These are phyloP conservation scores for Tipula unca DNA, from an alignment of 2,888 invertebrate species.

Conservation along the genomic window DNA sequence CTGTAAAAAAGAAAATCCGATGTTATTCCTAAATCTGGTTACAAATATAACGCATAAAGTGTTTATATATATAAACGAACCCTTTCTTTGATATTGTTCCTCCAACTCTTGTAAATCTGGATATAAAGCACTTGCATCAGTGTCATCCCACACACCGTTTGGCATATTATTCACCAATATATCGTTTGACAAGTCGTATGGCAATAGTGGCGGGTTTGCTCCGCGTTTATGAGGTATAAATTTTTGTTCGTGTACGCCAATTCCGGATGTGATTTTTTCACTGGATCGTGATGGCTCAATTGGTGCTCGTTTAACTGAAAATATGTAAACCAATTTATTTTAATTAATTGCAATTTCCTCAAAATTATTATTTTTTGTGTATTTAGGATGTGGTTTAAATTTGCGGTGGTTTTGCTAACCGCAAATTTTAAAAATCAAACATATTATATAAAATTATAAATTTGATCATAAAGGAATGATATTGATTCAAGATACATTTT, in stretches of 20 bases:
- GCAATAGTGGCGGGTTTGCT: slow-evolving; percentile 31
- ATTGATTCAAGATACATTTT: background rate
- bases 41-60: background rate
- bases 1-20: slow-evolving; percentile 23
- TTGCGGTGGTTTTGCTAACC: background rate
- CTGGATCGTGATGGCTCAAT: background rate
- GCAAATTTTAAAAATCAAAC: background rate
- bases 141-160: slow-evolving; percentile 37
- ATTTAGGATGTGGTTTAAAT: background rate
- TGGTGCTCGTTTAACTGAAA: slow-evolving; percentile 22
- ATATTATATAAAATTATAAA: background rate
- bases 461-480: background rate
- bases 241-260: slow-evolving; percentile 27
- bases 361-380: background rate
- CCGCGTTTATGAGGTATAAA: slow-evolving; percentile 37
- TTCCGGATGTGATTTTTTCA: slow-evolving; percentile 9
- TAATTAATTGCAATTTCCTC: background rate
- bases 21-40: background rate
- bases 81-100: slow-evolving; percentile 32
- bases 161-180: slow-evolving; percentile 25
- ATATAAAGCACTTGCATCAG: slow-evolving; percentile 34
- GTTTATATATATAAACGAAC: too few relatives aligned
- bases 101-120: slow-evolving; percentile 37
- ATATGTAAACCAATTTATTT: background rate
- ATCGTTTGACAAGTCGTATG: slow-evolving; percentile 25